A percentile compares a stretch with the other conserved stretches of the same genome.
Evolutionary conservation across 2,888 invertebrate genomes (phyloP).

Genomic region (Pinctada fucata): DNA sequence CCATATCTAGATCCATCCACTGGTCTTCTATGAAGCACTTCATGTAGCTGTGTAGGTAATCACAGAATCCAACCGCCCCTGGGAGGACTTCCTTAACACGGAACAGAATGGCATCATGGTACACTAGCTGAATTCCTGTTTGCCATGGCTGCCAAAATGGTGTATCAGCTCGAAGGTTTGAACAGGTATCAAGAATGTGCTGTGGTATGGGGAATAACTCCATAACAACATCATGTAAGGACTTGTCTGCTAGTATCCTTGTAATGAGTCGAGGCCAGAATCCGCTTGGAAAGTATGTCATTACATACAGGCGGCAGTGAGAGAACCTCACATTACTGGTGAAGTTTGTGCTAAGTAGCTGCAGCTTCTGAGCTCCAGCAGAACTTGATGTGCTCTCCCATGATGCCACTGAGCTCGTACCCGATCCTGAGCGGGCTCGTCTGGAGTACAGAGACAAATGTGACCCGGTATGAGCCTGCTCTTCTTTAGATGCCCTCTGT

Average conservation of each 20-base stretch:
- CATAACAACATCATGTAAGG: constrained; percentile 54
- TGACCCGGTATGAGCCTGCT: background rate
- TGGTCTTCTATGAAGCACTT: constrained; percentile 84
- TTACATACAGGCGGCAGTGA: constrained; percentile 78
- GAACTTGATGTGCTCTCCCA: background rate
- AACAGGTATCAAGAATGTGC: constrained; percentile 53
- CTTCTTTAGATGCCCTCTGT: background rate
- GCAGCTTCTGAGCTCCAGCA: constrained; percentile 12
- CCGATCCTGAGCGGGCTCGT: background rate
- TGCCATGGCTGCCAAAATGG: constrained; percentile 72
- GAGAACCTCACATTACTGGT: constrained; percentile 65
- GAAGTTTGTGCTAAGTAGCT: constrained; percentile 50
- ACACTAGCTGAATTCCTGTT: constrained; percentile 89
- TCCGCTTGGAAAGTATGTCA: constrained; percentile 98
- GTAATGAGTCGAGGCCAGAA: constrained; percentile 98
- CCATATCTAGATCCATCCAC: constrained; percentile 90
- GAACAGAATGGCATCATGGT: constrained; percentile 88
- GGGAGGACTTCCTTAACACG: constrained; percentile 79
- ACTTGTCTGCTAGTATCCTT: constrained; percentile 90
- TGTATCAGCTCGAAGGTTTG: constrained; percentile 45
- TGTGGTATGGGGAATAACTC: constrained; percentile 58
- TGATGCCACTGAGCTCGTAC: background rate
- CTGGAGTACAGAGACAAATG: background rate
- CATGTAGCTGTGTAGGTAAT: constrained; percentile 77
- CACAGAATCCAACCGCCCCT: constrained; percentile 76